Conservation (phyloP, 2,888 invertebrate genomes). For the Cerastoderma edule region DNA sequence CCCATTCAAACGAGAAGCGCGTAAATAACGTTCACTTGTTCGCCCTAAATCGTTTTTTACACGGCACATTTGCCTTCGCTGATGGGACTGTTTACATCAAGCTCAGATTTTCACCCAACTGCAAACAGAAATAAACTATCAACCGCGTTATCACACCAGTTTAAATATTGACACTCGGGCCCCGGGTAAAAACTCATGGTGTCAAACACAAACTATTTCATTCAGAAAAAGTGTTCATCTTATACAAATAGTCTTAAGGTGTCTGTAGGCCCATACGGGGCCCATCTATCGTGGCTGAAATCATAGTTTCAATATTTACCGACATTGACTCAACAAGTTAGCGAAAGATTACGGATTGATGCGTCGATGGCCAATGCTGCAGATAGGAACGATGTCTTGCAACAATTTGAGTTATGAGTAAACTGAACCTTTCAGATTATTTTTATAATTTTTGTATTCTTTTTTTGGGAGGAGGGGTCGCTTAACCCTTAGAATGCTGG, state of each 20-base stretch:
- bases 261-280: constrained; percentile 39
- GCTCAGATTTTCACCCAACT: constrained; percentile 13
- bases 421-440: too few relatives aligned
- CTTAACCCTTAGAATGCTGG: too few relatives aligned
- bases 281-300: constrained; percentile 49
- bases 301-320: constrained; percentile 61
- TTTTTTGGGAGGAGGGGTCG: too few relatives aligned
- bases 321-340: constrained; percentile 28
- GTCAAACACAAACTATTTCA: constrained; percentile 40
- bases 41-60: too few relatives aligned
- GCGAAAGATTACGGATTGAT: too few relatives aligned
- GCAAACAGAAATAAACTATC: constrained; percentile 41
- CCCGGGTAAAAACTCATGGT: constrained; percentile 10
- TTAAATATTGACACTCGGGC: constrained; percentile 24
- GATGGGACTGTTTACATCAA: constrained; percentile 7
- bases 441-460: too few relatives aligned
- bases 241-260: constrained; percentile 54
- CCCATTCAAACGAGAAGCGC: too few relatives aligned
- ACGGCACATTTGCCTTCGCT: neutral
- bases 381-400: too few relatives aligned
- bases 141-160: constrained; percentile 21
- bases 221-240: constrained; percentile 50
- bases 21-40: too few relatives aligned
- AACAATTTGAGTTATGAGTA: too few relatives aligned
- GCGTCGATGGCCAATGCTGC: too few relatives aligned